Percentiles rank a stretch among this genome's conserved stretches.
phyloP scores from a whole-genome alignment of 2,797 vertebrate species.

The Gallirallus australis region DNA sequence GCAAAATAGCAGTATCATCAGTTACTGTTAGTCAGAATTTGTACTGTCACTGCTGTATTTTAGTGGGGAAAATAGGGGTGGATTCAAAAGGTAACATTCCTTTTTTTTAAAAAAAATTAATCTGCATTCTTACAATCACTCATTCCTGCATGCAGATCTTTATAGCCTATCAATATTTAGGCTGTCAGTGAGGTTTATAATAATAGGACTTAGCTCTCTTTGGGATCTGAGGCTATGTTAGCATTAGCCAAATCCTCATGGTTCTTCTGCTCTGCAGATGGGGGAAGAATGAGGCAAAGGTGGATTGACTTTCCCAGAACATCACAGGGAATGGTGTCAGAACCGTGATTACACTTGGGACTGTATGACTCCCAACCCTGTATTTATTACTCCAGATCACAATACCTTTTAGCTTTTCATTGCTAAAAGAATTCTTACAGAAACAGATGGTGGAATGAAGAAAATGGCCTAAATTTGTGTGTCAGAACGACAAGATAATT shows the following conservation, averaged over 20 bases:
- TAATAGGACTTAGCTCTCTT: slow-evolving; percentile 1
- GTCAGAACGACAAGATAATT: neutral
- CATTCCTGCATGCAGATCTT: neutral
- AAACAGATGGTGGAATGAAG: neutral
- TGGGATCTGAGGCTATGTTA: neutral
- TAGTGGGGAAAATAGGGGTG: neutral
- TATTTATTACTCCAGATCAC: neutral
- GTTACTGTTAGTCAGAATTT: slow-evolving; percentile 68
- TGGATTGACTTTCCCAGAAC: neutral
- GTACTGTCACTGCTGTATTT: slow-evolving; percentile 24
- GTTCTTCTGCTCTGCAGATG: slow-evolving; percentile 9
- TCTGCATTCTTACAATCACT: neutral
- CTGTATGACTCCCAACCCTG: neutral
- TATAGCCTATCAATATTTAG: slow-evolving; percentile 32
- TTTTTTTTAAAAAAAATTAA: neutral
- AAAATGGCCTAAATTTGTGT: neutral
- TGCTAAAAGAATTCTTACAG: slow-evolving; percentile 21
- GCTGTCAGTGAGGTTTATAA: neutral
- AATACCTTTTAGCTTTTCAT: neutral
- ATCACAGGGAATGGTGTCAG: neutral
- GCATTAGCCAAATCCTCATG: slow-evolving; percentile 7
- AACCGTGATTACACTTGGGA: neutral
- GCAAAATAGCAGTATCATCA: slow-evolving; percentile 38
- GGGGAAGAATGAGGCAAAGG: neutral
- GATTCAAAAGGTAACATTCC: neutral